phyloP scores from a whole-genome alignment of 2,888 invertebrate genomes.

The Lasioglossum morio region DNA sequence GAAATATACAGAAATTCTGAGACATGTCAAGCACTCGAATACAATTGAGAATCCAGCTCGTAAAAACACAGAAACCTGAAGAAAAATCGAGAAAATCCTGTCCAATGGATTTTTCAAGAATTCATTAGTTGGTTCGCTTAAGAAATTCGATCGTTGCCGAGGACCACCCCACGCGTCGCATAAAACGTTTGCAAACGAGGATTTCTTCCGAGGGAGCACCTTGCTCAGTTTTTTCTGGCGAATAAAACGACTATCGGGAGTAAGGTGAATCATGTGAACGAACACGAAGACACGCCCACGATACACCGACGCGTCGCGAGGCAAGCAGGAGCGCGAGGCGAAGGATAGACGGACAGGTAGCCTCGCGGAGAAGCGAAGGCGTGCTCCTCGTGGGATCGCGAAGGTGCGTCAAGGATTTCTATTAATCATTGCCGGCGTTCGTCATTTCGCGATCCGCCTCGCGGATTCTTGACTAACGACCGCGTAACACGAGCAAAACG shows the following conservation, averaged over 20 bases:
- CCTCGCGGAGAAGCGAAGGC: slow-evolving; percentile 27
- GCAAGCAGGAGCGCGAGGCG: background rate
- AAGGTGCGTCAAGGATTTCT: slow-evolving; percentile 67
- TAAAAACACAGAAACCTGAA: no score
- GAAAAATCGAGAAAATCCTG: no score
- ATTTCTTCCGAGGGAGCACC: background rate
- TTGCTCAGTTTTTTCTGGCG: background rate
- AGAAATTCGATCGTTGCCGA: background rate
- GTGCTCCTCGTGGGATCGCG: slow-evolving; percentile 29
- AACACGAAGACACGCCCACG: slow-evolving; percentile 41
- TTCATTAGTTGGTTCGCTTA: background rate
- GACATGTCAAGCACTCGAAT: no score
- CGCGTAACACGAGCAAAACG: slow-evolving; percentile 12
- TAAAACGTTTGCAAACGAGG: background rate
- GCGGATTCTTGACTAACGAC: slow-evolving; percentile 28
- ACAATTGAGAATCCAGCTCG: no score
- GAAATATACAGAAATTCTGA: no score
- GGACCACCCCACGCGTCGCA: background rate
- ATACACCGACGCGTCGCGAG: background rate
- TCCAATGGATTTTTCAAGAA: background rate
- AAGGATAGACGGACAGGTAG: slow-evolving; percentile 26
- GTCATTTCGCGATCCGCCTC: slow-evolving; percentile 12
- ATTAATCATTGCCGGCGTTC: slow-evolving; percentile 54
- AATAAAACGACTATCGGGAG: background rate
- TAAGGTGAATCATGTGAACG: slow-evolving; percentile 25